A percentile compares a stretch with the other conserved stretches of the same genome.
Conservation (phyloP, 2,797 vertebrate genomes). For the Rhinella marina region DNA sequence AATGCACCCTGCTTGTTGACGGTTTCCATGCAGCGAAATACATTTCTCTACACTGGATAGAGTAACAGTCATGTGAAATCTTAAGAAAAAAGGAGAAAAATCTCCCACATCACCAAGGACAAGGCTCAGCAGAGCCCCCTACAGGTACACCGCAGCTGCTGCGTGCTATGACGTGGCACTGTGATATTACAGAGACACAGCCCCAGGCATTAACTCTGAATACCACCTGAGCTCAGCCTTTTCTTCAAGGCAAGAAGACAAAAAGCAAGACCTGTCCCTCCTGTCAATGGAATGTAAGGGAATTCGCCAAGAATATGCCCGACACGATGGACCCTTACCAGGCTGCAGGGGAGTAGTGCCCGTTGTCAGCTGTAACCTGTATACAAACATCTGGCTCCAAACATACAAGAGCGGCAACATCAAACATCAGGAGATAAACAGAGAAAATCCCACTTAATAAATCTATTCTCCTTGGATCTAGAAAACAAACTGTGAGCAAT, state of each 20-base stretch:
- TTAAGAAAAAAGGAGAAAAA: no score
- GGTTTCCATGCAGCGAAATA: no score
- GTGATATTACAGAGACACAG: neutral
- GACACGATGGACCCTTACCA: neutral
- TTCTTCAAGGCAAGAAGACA: neutral
- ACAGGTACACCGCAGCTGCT: neutral
- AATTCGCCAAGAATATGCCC: neutral
- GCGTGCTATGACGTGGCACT: no score
- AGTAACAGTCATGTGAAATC: no score
- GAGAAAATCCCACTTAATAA: neutral
- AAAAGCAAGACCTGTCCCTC: neutral
- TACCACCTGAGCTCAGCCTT: neutral
- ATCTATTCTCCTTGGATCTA: neutral
- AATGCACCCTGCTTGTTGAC: no score
- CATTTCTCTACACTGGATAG: no score
- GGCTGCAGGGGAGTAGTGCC: neutral
- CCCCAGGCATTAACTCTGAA: neutral
- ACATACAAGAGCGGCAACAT: neutral
- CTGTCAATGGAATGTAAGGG: neutral
- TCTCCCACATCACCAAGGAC: neutral
- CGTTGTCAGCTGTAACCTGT: neutral
- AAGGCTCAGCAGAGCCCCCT: neutral
- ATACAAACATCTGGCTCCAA: neutral
- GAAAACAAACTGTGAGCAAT: neutral
- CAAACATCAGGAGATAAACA: slow-evolving; percentile 20